Evolutionary conservation across 2,888 invertebrate genomes (phyloP), one percentile per base, ranked within the genome.

Genomic region (Latrodectus hesperus): DNA sequence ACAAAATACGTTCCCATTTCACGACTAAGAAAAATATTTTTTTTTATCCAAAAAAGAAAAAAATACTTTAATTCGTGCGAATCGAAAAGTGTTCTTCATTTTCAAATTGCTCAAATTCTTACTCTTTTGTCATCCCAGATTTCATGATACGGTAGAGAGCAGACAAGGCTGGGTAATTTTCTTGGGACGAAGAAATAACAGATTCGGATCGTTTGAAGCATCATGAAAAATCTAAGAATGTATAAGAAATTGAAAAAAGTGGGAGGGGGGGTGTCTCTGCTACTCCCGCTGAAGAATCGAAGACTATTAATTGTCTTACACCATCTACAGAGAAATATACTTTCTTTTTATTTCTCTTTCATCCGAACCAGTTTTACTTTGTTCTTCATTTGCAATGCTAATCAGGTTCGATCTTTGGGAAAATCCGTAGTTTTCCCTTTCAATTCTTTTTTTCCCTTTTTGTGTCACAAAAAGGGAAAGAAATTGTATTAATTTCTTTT

Each of bases 321-420:
- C 76, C 60, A 71, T 38, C 75, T 52, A 64, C 83, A 67, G 64
- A 52, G 68, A 71, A 75, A 71, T 71, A 71, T 64, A 60, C 70
- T 73, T 77, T 74, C 53, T 38, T 70, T 70, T 70, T 79, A 51
- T 52, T 74, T 73, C 52, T 52, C 67, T 52, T 67, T 16, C 74
- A 9, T 74, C 52, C 60, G 51, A 76, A 71, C 71, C 64, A 76
- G 83, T 83, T 83, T 83, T 83, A 75, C 60, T 60, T 55, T 70
- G 73, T 71, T 49, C 71, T 70, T 76, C 83, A 83, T 83, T 83
- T 83, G 76, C 83, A 83, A 83, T 83, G 76, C 83, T 83, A 83
- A 83, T 83, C 76, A 83, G 68, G 38, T 83, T 83, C 83, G 71
- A 83, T 83, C 76, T 76, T 77, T 38, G 68, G 17, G 55, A 82